A percentile compares a stretch with the other conserved stretches of the same genome.
phyloP scores from a whole-genome alignment of 2,888 invertebrate genomes.

The Sphinx pinastri region DNA sequence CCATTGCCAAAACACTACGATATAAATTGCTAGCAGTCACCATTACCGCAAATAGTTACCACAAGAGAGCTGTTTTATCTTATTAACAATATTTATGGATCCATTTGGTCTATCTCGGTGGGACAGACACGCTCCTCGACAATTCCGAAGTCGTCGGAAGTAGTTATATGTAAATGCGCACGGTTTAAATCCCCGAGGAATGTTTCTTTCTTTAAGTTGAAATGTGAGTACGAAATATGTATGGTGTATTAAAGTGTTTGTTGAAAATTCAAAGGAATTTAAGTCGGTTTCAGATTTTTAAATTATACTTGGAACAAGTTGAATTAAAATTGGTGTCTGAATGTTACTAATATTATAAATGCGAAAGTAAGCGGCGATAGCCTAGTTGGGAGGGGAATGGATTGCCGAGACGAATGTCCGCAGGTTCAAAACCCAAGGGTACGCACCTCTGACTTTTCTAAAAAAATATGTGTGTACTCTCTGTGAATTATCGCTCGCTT shows the following conservation, averaged over 20 bases:
- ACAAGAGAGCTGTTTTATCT: slow-evolving; percentile 6
- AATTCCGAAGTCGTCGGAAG: slow-evolving; percentile 19
- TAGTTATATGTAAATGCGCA: slow-evolving; percentile 25
- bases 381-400: too few species aligned
- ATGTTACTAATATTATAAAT: too few species aligned
- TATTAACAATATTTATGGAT: slow-evolving; percentile 21
- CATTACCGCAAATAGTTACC: neutral
- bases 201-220: neutral
- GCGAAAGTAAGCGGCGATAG: too few species aligned
- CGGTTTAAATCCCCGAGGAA: neutral
- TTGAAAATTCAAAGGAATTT: neutral
- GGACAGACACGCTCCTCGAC: slow-evolving; percentile 4
- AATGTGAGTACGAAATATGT: neutral
- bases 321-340: too few species aligned
- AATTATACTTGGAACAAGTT: too few species aligned
- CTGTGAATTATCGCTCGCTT: too few species aligned
- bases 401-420: too few species aligned
- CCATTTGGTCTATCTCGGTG: slow-evolving; percentile 20
- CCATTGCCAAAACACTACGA: neutral
- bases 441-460: too few species aligned
- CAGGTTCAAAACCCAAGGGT: too few species aligned
- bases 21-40: neutral
- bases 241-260: neutral
- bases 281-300: too few species aligned
- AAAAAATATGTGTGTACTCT: too few species aligned